Base-by-base conservation (phyloP, 2,797 vertebrate genomes). In the Acanthurus tractus region DNA sequence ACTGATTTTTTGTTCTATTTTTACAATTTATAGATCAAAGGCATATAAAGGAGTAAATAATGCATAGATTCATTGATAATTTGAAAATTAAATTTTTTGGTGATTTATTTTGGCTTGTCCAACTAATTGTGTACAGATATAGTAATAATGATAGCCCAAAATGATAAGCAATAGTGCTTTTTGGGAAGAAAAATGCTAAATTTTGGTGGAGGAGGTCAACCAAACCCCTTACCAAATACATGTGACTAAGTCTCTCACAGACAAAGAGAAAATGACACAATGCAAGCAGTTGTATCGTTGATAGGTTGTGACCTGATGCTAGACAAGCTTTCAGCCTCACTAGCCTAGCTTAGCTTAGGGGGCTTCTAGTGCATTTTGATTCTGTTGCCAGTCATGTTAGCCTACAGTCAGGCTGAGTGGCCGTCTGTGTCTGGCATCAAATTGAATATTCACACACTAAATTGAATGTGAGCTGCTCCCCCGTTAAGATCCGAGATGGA, bases 391-490 rank as follows among this genome's bases (percentile, higher is more conserved):
- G 74, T 45, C 57, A 50, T 49, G 61, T 44, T 76, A 34, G 53
- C 69, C 75, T 65, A 56, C 42, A 52, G 79, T 74, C 55, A 58
- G 40, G 65, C 58, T 76, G 81, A 76, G 1, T 2, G 59, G 25
- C 44, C 52, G 63, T 62, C 17, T 40, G 67, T 79, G 61, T 83
- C 76, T 25, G 57, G 72, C 75, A 70, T 87, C 73, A 86, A 89
- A 93, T 85, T 85, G 68, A 91, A 92, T 92, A 84, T 44, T 82
- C 9, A 11, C 63, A 67, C 62, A 56, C 68, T 65, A 80, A 88
- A 90, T 88, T 85, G 67, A 91, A 92, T 89, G 75, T 64, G 61
- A 82, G 76, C 68, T 46, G 54, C 76, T 64, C 76, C 48, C 15
- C 66, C 70, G 83, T 90, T 83, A 87, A 80, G 86, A 89, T 70